Conservation (phyloP, 2,888 invertebrate species). For the Dichetophora obliterata region DNA sequence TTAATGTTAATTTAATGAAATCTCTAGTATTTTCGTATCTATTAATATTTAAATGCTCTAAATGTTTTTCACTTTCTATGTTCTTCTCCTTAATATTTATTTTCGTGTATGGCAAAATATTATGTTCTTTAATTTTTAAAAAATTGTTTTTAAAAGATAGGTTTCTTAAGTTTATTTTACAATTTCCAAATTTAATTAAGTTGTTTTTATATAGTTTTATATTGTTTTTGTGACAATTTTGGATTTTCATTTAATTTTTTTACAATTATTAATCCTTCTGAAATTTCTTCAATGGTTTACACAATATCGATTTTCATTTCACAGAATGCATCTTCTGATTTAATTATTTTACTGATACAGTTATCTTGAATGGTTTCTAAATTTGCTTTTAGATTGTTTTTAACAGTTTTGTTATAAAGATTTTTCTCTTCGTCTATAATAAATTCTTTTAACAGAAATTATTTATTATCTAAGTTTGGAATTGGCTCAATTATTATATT, state of each 20-base stretch:
- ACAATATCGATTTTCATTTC: no score
- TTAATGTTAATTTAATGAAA: slow-evolving; percentile 15
- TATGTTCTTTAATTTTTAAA: not conserved
- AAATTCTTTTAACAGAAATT: not conserved
- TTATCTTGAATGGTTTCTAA: no score
- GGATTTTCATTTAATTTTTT: not conserved
- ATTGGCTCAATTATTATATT: not conserved
- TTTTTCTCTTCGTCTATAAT: no score
- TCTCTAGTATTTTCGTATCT: not conserved
- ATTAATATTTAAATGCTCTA: not conserved
- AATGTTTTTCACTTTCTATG: not conserved
- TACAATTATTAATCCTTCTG: not conserved
- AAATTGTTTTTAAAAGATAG: slow-evolving; percentile 35
- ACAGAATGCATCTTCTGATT: no score
- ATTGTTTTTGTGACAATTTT: no score
- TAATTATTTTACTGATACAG: no score
- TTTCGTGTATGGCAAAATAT: not conserved
- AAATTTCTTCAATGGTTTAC: no score
- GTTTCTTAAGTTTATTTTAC: slow-evolving; percentile 32
- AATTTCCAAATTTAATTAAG: slow-evolving; percentile 44
- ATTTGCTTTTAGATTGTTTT: no score
- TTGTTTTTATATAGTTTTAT: no score
- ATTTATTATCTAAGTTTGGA: not conserved
- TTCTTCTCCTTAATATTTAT: not conserved
- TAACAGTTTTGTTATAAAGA: no score